These are phyloP conservation scores for Pogonus chalceus DNA, from an alignment of 1,140 invertebrate genomes.

Conservation along the genomic window DNA sequence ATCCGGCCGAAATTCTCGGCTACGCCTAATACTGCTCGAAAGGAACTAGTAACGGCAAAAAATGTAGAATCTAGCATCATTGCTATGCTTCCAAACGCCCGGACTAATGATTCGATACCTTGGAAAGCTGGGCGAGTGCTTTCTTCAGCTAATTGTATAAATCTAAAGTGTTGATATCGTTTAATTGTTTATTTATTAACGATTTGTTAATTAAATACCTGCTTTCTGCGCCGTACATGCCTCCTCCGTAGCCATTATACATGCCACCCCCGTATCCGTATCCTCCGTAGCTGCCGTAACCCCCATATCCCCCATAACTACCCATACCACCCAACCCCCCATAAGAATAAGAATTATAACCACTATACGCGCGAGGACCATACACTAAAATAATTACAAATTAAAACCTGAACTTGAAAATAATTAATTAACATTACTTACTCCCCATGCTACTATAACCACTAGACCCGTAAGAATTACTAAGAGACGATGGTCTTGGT, in stretches of 20 bases:
- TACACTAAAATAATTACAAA: slow-evolving; percentile 10
- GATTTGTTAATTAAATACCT: slow-evolving; percentile 34
- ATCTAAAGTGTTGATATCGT: slow-evolving; percentile 40
- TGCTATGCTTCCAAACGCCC: slow-evolving; percentile 83
- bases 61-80: slow-evolving; percentile 97
- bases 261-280: slow-evolving; percentile 27
- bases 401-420: background rate
- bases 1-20: slow-evolving; percentile 87
- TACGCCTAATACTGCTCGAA: slow-evolving; percentile 87
- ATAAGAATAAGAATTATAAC: slow-evolving; percentile 12
- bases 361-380: background rate
- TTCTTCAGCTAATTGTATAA: slow-evolving; percentile 82
- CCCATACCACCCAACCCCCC: slow-evolving; percentile 11
- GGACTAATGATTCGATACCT: slow-evolving; percentile 85
- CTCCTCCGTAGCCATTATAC: slow-evolving; percentile 26
- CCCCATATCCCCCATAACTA: slow-evolving; percentile 18
- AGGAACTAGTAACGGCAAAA: slow-evolving; percentile 88
- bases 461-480: background rate
- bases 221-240: slow-evolving; percentile 41
- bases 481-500: slow-evolving; percentile 28
- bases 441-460: background rate
- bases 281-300: slow-evolving; percentile 25
- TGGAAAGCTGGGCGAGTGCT: slow-evolving; percentile 85
- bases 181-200: slow-evolving; percentile 26
- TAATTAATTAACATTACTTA: background rate